Evolutionary conservation across 2,888 invertebrate genomes (phyloP).

Genomic region (Drosophila cognata): DNA sequence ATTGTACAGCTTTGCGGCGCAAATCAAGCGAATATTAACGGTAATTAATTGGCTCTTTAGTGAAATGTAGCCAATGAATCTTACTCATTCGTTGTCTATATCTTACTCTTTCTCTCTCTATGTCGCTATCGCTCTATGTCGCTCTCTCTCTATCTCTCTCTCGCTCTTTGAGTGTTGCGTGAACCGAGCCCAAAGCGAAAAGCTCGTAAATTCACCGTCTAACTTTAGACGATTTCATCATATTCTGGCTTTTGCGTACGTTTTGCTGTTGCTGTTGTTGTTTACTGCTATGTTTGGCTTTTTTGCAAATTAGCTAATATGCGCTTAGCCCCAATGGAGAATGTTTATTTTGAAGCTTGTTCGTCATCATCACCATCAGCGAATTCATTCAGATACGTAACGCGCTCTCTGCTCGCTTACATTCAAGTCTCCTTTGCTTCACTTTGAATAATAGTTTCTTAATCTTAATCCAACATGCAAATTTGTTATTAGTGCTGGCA

Average conservation of each 20-base stretch:
- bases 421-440: slow-evolving; percentile 5
- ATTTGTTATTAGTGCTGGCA: neutral
- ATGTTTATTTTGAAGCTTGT: slow-evolving; percentile 49
- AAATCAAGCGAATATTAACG: slow-evolving; percentile 63
- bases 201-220: slow-evolving; percentile 48
- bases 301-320: slow-evolving; percentile 75
- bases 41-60: slow-evolving; percentile 70
- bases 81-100: slow-evolving; percentile 4
- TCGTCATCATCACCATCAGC: slow-evolving; percentile 31
- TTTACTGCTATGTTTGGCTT: slow-evolving; percentile 20
- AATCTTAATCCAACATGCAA: slow-evolving; percentile 20
- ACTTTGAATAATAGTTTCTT: slow-evolving; percentile 4
- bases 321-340: slow-evolving; percentile 68
- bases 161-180: slow-evolving; percentile 46
- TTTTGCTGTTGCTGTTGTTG: slow-evolving; percentile 29
- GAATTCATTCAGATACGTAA: slow-evolving; percentile 28
- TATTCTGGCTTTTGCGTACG: slow-evolving; percentile 64
- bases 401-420: slow-evolving; percentile 13
- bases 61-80: slow-evolving; percentile 18
- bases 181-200: slow-evolving; percentile 55
- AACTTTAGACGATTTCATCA: slow-evolving; percentile 78
- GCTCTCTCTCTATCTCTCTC: neutral
- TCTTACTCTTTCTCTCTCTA: slow-evolving; percentile 3
- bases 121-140: neutral
- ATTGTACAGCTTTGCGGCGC: slow-evolving; percentile 20